phyloP scores from a whole-genome alignment of 1,140 invertebrate species.

The Polypedilum vanderplanki region DNA sequence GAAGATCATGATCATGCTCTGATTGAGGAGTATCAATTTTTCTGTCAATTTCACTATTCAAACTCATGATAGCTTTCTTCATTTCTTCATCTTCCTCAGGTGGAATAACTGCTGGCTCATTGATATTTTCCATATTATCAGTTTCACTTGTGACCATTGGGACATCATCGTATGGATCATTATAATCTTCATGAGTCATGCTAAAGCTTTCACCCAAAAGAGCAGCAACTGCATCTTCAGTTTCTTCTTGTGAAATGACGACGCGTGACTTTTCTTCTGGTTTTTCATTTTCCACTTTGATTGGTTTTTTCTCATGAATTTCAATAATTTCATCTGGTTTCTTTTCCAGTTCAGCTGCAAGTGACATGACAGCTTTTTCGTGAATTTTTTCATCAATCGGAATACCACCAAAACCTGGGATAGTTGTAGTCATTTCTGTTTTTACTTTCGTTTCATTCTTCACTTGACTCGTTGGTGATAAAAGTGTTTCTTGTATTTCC shows the following conservation, averaged over 20 bases:
- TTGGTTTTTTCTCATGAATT: conserved; percentile 11
- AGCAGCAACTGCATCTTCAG: conserved; percentile 83
- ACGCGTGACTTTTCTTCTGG: conserved; percentile 69
- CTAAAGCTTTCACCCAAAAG: conserved; percentile 77
- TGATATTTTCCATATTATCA: conserved; percentile 29
- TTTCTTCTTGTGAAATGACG: conserved; percentile 85
- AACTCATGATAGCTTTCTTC: conserved; percentile 66
- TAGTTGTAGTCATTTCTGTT: conserved; percentile 50
- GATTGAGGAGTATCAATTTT: conserved; percentile 79
- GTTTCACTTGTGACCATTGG: conserved; percentile 31
- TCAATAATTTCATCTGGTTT: conserved; percentile 44
- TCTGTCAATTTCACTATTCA: conserved; percentile 63
- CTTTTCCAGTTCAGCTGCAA: conserved; percentile 50
- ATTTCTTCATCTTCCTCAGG: conserved; percentile 69
- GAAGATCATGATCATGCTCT: conserved; percentile 69
- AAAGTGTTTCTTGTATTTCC: conserved; percentile 27
- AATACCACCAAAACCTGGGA: conserved; percentile 60
- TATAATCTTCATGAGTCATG: conserved; percentile 49
- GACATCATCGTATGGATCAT: conserved; percentile 44
- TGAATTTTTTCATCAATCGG: conserved; percentile 65
- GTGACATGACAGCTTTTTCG: conserved; percentile 70
- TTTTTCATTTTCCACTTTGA: conserved; percentile 44
- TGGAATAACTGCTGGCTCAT: conserved; percentile 43
- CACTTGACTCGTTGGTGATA: conserved; percentile 33
- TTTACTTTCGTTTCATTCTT: conserved; percentile 44